Conservation (phyloP, 2,888 invertebrate species). For the Rhagonycha lutea region DNA sequence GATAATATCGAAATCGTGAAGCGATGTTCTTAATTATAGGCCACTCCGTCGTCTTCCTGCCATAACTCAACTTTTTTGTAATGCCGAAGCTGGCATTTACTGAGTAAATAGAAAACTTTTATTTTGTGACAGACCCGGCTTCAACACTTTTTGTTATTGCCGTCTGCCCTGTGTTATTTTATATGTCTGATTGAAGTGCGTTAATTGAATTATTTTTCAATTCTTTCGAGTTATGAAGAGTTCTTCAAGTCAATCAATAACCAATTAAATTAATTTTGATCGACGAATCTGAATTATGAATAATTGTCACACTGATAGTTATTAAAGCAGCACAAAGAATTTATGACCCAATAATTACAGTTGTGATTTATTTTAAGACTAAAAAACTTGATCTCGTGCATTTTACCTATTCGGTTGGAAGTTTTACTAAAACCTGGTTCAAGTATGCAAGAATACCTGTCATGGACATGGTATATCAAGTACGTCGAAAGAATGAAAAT, state of each 20-base stretch:
- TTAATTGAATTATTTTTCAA: not conserved
- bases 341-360: not conserved
- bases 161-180: not conserved
- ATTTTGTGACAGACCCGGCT: not conserved
- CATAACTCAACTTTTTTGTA: not conserved
- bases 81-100: not conserved
- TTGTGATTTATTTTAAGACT: not conserved
- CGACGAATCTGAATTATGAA: not conserved
- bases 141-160: not conserved
- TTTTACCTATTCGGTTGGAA: not conserved
- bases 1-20: not conserved
- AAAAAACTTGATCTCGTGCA: not conserved
- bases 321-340: not conserved
- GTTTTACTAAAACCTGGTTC: not conserved
- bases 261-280: not conserved
- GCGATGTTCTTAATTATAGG: not conserved
- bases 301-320: not conserved
- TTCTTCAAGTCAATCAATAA: not conserved
- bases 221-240: not conserved
- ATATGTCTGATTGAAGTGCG: not conserved
- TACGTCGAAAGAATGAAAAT: not conserved
- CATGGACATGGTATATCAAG: not conserved
- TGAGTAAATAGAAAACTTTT: not conserved
- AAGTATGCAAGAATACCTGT: not conserved
- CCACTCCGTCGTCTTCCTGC: not conserved